Evolutionary conservation across 2,797 vertebrate genomes (phyloP).

Genomic region (Malacoctenus gilli): DNA sequence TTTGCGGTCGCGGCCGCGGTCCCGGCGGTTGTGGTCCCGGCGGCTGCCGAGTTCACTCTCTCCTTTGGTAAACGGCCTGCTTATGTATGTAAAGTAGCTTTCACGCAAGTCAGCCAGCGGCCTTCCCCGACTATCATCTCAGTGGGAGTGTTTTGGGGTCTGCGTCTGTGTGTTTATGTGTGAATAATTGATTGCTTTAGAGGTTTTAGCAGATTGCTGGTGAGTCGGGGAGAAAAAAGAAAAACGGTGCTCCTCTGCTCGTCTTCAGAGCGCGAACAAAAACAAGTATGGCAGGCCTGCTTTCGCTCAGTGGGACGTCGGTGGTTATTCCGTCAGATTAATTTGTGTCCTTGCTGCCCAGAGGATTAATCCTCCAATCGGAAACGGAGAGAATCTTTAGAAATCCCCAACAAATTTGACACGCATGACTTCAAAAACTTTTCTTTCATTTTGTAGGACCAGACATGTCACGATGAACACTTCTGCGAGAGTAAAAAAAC

Average conservation of each 20-base stretch:
- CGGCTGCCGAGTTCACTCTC: constrained; percentile 23
- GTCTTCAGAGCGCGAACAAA: constrained; percentile 10
- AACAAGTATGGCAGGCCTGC: constrained; percentile 10
- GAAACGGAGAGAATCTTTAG: constrained; percentile 13
- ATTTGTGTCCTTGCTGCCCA: not conserved
- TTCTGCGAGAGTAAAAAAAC: no score
- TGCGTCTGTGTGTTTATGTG: constrained; percentile 49
- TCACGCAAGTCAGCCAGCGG: constrained; percentile 46
- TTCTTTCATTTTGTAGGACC: no score
- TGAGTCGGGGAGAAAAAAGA: constrained; percentile 38
- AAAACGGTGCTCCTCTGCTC: constrained; percentile 17
- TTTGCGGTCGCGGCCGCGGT: constrained; percentile 28
- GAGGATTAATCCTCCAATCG: constrained; percentile 5
- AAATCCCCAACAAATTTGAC: not conserved
- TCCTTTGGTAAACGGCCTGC: constrained; percentile 41
- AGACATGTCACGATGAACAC: no score
- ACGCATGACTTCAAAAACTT: not conserved
- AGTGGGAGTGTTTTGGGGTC: constrained; percentile 53
- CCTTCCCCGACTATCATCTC: constrained; percentile 56
- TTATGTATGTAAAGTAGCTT: constrained; percentile 64
- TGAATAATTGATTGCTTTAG: constrained; percentile 65
- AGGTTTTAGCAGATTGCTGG: constrained; percentile 47
- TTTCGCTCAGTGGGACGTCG: constrained; percentile 15
- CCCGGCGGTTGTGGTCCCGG: constrained; percentile 20
- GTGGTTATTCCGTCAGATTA: constrained; percentile 11